phyloP scores from a whole-genome alignment of 2,888 invertebrate genomes.

The Leptinotarsa tumamoca region DNA sequence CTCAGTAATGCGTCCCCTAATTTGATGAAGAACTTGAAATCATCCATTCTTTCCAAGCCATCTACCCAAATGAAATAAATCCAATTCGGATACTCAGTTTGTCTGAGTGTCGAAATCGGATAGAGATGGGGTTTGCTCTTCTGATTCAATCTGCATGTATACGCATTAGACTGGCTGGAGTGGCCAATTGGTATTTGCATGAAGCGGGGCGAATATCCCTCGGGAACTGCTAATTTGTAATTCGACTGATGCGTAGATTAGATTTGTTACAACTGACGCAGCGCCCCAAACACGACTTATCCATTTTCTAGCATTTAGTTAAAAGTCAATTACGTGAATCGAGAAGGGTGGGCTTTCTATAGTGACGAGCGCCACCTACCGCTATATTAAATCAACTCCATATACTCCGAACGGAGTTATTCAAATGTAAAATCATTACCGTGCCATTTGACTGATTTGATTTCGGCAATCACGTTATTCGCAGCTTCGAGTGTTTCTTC shows the following conservation, averaged over 20 bases:
- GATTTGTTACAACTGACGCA: slow-evolving; percentile 61
- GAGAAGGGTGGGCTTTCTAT: slow-evolving; percentile 46
- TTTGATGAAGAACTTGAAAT: background rate
- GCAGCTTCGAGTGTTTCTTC: slow-evolving; percentile 35
- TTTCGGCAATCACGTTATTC: slow-evolving; percentile 42
- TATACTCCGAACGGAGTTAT: slow-evolving; percentile 55
- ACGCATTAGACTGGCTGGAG: slow-evolving; percentile 58
- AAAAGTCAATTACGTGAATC: slow-evolving; percentile 66
- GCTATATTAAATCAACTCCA: slow-evolving; percentile 55
- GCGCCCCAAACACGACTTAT: slow-evolving; percentile 64
- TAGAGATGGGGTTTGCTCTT: slow-evolving; percentile 56
- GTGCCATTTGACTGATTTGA: slow-evolving; percentile 49
- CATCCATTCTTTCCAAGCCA: background rate
- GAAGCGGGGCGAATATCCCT: slow-evolving; percentile 54
- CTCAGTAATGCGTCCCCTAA: background rate
- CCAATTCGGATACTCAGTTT: slow-evolving; percentile 49
- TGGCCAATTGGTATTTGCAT: slow-evolving; percentile 66
- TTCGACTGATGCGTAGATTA: slow-evolving; percentile 66
- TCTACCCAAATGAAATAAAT: slow-evolving; percentile 31
- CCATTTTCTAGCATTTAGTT: slow-evolving; percentile 68
- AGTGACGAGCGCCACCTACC: slow-evolving; percentile 45
- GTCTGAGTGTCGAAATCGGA: slow-evolving; percentile 60
- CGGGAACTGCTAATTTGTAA: slow-evolving; percentile 64
- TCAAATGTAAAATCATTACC: slow-evolving; percentile 58
- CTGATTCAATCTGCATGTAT: slow-evolving; percentile 45